These are phyloP conservation scores for Diploptera punctata DNA, from an alignment of 2,888 invertebrate species.

Conservation along the genomic window DNA sequence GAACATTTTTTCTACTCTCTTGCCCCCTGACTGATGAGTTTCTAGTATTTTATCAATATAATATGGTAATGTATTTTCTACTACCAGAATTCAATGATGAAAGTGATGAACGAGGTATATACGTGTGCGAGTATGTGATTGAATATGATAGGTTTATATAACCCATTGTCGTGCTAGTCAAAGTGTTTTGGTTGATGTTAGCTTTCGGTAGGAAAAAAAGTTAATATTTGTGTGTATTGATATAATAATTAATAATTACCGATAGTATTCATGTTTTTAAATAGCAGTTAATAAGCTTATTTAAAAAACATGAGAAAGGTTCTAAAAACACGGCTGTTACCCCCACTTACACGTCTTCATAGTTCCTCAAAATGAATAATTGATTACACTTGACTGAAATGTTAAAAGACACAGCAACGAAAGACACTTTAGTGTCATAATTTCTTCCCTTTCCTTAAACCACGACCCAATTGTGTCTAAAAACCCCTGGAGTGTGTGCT, in stretches of 20 bases:
- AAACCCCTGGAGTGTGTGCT: not conserved
- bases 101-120: not conserved
- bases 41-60: constrained; percentile 17
- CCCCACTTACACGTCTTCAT: not conserved
- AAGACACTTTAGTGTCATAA: not conserved
- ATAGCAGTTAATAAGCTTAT: constrained; percentile 10
- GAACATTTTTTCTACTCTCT: constrained; percentile 4
- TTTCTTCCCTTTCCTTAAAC: not conserved
- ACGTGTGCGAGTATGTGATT: not conserved
- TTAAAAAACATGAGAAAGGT: constrained; percentile 14
- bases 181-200: constrained; percentile 24
- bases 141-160: constrained; percentile 41
- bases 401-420: constrained; percentile 11
- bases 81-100: constrained; percentile 3
- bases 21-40: constrained; percentile 11
- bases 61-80: constrained; percentile 17
- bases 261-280: constrained; percentile 20
- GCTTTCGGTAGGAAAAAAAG: constrained; percentile 1
- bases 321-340: constrained; percentile 11
- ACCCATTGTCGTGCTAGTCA: constrained; percentile 41
- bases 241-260: constrained; percentile 13
- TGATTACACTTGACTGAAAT: constrained; percentile 8
- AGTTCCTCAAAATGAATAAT: constrained; percentile 6
- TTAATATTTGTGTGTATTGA: constrained; percentile 15
- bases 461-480: not conserved